A percentile compares a stretch with the other conserved stretches of the same genome.
phyloP scores from a whole-genome alignment of 2,888 invertebrate genomes.

The Herminia tarsipennalis region DNA sequence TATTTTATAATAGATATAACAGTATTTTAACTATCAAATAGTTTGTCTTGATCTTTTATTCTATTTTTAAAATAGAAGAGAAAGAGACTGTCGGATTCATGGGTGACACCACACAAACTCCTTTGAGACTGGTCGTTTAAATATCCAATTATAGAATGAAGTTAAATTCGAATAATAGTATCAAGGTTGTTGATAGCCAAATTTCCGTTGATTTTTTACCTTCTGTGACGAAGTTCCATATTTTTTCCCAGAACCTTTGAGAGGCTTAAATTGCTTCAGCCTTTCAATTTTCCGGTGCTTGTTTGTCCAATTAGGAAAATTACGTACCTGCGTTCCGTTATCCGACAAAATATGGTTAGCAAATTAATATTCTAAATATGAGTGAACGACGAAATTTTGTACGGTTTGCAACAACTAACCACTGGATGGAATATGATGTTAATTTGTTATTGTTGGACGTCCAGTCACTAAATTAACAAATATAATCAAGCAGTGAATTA shows the following conservation, averaged over 20 bases:
- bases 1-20: no score
- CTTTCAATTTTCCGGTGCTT: neutral
- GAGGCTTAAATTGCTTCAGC: neutral
- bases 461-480: constrained; percentile 37
- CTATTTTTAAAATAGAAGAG: no score
- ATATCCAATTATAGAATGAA: no score
- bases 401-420: constrained; percentile 45
- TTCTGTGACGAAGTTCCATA: neutral
- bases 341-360: neutral
- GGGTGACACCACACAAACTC: no score
- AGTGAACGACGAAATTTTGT: constrained; percentile 38
- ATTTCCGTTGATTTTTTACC: neutral
- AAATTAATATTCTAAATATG: constrained; percentile 20
- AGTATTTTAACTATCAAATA: no score
- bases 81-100: no score
- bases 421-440: constrained; percentile 30
- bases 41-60: no score
- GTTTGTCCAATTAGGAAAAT: constrained; percentile 25
- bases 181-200: no score
- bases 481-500: constrained; percentile 15
- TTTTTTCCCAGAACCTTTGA: neutral
- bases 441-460: constrained; percentile 50
- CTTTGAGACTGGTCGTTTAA: no score
- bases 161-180: no score
- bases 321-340: constrained; percentile 8